Evolutionary conservation across 2,797 vertebrate genomes (phyloP), one percentile per base, ranked within the genome.

Genomic region (Chelmon rostratus): DNA sequence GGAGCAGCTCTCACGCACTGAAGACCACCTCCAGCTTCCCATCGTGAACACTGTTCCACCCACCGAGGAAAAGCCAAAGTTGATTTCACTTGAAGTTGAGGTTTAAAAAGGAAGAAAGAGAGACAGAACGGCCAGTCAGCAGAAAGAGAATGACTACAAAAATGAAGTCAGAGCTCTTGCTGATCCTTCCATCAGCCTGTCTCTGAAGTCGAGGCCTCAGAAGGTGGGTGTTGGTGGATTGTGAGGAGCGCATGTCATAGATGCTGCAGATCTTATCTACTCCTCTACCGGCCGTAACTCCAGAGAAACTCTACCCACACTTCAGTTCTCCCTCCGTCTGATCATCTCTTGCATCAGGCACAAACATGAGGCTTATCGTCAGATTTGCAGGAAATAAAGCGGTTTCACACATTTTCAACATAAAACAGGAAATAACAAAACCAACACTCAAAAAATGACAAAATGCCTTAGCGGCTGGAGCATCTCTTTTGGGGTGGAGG

Each of bases 191-290:
- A 19, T 68, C 5, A 16, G 13, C 28, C 49, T 76, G 6, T 18
- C 2, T 5, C 50, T 73, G 28, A 61, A 8, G n/a, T 56, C 33
- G 0, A 18, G 46, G 23, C 66, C 62, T 15, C 49, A 75, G 44
- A 74, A 31, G 37, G 42, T 70, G 8, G 73, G 56, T 78, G 50
- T 75, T 81, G 44, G 69, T 75, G 56, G 62, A 74, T 50, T 46
- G 74, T 0, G 35, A 74, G 2, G 31, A 47, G 8, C 65, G 73
- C 37, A 73, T 38, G 49, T 76, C 5, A 53, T 66, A 5, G 47
- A 50, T 16, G 42, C 58, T 4, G 47, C 38, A 49, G 33, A 18
- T 11, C 47, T 37, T 0, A 62, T 77, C 21, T 53, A 23, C 66
- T 57, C 35, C 1, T 79, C 65, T 9, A 68, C 53, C 38, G 16